phyloP scores from a whole-genome alignment of 2,888 invertebrate species.

The Athetis lepigone region DNA sequence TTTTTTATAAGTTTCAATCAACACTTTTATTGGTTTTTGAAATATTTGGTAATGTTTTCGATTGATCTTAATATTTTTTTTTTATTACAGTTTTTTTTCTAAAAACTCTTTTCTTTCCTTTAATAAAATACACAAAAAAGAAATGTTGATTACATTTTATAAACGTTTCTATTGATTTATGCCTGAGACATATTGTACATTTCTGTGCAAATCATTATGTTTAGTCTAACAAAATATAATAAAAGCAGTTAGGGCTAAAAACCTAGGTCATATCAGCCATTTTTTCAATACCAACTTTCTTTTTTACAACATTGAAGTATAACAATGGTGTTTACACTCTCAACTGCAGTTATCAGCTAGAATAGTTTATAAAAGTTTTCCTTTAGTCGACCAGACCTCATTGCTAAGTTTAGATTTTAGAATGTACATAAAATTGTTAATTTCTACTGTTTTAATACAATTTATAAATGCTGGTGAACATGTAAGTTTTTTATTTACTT shows the following conservation, averaged over 20 bases:
- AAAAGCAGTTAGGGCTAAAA: slow-evolving; percentile 42
- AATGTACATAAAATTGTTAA: slow-evolving; percentile 54
- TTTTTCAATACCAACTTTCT: slow-evolving; percentile 22
- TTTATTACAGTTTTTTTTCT: too few relatives aligned
- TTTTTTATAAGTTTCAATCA: too few relatives aligned
- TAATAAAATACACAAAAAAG: background rate
- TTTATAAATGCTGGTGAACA: slow-evolving; percentile 36
- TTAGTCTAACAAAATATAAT: slow-evolving; percentile 47
- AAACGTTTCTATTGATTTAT: background rate
- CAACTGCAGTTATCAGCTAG: slow-evolving; percentile 38
- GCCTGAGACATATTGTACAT: slow-evolving; percentile 24
- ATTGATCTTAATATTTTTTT: too few relatives aligned
- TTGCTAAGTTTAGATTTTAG: slow-evolving; percentile 50
- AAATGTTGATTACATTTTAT: background rate
- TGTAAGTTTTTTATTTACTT: slow-evolving; percentile 52
- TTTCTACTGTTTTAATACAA: slow-evolving; percentile 46
- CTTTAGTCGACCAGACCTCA: slow-evolving; percentile 31
- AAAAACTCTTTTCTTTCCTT: too few relatives aligned
- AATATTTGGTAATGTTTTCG: too few relatives aligned
- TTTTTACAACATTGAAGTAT: slow-evolving; percentile 52
- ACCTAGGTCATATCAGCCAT: slow-evolving; percentile 40
- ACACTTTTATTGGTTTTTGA: too few relatives aligned
- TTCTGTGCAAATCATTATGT: slow-evolving; percentile 33
- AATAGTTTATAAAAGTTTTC: slow-evolving; percentile 72
- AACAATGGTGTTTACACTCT: slow-evolving; percentile 77